Evolutionary conservation across 2,888 invertebrate species (phyloP).

Genomic region (Athalia circularis): DNA sequence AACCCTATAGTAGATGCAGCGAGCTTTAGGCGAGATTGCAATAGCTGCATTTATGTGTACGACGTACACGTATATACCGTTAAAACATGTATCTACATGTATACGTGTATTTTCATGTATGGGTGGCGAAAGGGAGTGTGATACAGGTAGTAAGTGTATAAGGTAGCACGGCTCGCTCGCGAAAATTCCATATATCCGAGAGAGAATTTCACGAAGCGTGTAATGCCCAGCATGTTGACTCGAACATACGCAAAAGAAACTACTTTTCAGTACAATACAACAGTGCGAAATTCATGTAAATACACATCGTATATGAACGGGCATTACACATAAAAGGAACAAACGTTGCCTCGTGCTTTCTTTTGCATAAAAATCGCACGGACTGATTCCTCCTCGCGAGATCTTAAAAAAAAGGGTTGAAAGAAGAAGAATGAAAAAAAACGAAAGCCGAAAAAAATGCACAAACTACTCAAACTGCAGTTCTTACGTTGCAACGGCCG

Average conservation of each 20-base stretch:
- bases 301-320: not conserved
- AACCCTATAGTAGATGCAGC: slow-evolving; percentile 28
- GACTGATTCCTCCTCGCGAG: slow-evolving; percentile 26
- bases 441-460: not conserved
- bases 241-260: slow-evolving; percentile 41
- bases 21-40: slow-evolving; percentile 15
- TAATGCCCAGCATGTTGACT: slow-evolving; percentile 44
- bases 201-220: slow-evolving; percentile 42
- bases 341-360: not conserved
- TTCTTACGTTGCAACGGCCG: too few relatives aligned
- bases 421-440: not conserved
- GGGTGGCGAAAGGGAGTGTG: too few relatives aligned
- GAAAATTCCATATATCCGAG: slow-evolving; percentile 35
- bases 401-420: too few relatives aligned
- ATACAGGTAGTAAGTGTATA: too few relatives aligned
- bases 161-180: slow-evolving; percentile 13
- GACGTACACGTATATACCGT: too few relatives aligned
- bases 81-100: too few relatives aligned
- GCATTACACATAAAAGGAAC: not conserved
- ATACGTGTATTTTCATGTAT: too few relatives aligned
- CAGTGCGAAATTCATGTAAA: not conserved
- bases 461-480: not conserved
- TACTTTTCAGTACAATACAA: slow-evolving; percentile 3
- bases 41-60: too few relatives aligned
- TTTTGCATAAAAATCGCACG: slow-evolving; percentile 3